A percentile compares a stretch with the other conserved stretches of the same genome.
Conservation (phyloP, 2,113 vertebrate species). For the Sylvilagus bachmani region DNA sequence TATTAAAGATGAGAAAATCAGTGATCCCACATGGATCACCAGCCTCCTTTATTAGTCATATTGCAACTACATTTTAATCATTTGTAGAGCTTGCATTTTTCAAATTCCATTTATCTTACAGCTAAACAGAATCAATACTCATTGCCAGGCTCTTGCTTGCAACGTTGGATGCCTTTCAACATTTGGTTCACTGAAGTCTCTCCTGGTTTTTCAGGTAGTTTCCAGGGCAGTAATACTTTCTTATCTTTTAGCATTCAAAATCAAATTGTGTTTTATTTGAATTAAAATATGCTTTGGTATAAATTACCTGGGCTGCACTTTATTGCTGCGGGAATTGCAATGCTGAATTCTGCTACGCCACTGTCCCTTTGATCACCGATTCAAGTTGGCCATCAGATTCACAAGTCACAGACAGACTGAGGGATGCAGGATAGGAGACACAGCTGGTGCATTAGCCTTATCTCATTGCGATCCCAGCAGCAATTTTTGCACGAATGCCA, state of each 20-base stretch:
- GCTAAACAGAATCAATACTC: not conserved
- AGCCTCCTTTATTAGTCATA: not conserved
- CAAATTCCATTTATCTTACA: not conserved
- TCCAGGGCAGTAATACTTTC: not conserved
- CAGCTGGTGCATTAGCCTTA: not conserved
- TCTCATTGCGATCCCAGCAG: not conserved
- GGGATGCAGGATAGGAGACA: not conserved
- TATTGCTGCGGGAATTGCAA: not conserved
- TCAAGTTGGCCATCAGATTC: not conserved
- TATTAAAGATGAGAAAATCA: not conserved
- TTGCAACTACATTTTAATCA: not conserved
- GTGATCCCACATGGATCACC: not conserved
- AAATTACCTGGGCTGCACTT: not conserved
- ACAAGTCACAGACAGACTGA: not conserved
- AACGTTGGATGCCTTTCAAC: not conserved
- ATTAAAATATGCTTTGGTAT: not conserved
- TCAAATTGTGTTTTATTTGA: conserved; percentile 28
- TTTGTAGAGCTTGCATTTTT: not conserved
- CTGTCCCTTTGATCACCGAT: not conserved
- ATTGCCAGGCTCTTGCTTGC: not conserved
- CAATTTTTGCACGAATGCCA: not conserved
- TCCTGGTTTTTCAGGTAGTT: not conserved
- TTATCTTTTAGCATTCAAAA: not conserved
- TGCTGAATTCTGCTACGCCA: not conserved
- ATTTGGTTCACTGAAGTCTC: not conserved